Evolutionary conservation across 2,888 invertebrate genomes (phyloP).

Genomic region (Liopterus haemorrhoidalis): DNA sequence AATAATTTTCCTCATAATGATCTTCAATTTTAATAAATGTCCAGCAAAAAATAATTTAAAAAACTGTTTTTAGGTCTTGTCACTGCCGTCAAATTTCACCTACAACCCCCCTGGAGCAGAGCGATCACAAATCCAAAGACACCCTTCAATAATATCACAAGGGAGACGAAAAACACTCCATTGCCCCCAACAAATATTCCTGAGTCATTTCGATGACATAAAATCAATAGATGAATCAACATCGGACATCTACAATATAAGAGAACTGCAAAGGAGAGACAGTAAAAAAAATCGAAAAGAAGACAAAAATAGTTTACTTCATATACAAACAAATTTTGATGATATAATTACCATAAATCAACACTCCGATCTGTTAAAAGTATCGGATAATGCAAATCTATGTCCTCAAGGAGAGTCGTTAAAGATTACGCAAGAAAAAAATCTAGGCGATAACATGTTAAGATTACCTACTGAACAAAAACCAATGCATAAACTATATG

Average conservation of each 20-base stretch:
- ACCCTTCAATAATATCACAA: constrained; percentile 37
- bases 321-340: constrained; percentile 37
- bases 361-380: constrained; percentile 20
- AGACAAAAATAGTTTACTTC: constrained; percentile 19
- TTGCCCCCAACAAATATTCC: constrained; percentile 55
- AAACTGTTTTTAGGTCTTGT: constrained; percentile 58
- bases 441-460: constrained; percentile 22
- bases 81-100: constrained; percentile 78
- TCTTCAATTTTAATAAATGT: too few species aligned
- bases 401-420: too few species aligned
- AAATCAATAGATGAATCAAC: constrained; percentile 42
- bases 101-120: constrained; percentile 64
- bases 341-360: constrained; percentile 38
- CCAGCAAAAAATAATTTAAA: too few species aligned
- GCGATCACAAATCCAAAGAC: constrained; percentile 37
- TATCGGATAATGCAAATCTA: constrained; percentile 18
- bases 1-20: too few species aligned
- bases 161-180: constrained; percentile 54
- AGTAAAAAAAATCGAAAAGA: constrained; percentile 41
- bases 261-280: constrained; percentile 43
- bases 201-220: constrained; percentile 52
- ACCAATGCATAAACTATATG: constrained; percentile 42
- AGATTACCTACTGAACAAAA: constrained; percentile 39
- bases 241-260: constrained; percentile 43
- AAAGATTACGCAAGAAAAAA: background rate